Conservation (phyloP, 2,888 invertebrate genomes). For the Creontiades dilutus region DNA sequence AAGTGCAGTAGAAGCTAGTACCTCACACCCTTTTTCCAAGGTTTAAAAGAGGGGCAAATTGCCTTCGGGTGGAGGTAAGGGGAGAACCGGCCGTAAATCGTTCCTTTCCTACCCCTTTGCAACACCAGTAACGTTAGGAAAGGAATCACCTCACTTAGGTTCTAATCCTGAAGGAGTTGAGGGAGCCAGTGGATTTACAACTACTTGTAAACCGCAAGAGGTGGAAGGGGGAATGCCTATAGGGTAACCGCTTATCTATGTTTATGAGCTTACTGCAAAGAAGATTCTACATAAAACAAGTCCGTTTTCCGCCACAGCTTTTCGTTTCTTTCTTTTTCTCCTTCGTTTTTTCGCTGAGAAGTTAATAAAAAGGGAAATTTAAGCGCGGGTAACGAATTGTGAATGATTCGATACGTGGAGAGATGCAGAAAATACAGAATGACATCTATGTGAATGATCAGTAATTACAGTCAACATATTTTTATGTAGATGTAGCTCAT, state of each 20-base stretch:
- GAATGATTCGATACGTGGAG: too few species aligned
- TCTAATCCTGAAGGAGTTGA: slow-evolving; percentile 62
- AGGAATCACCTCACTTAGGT: slow-evolving; percentile 63
- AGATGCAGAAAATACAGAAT: too few species aligned
- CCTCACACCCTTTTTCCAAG: slow-evolving; percentile 30
- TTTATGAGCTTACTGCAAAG: slow-evolving; percentile 24
- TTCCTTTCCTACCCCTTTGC: slow-evolving; percentile 62
- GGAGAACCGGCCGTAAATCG: slow-evolving; percentile 48
- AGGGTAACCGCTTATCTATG: slow-evolving; percentile 38
- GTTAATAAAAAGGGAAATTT: too few species aligned
- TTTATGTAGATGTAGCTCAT: too few species aligned
- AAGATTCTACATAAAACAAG: slow-evolving; percentile 21
- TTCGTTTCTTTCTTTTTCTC: neutral
- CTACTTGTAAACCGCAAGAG: slow-evolving; percentile 57
- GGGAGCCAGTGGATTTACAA: slow-evolving; percentile 64
- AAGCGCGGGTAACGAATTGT: too few species aligned
- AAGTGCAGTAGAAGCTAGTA: neutral
- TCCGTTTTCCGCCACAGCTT: neutral
- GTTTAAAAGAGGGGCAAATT: slow-evolving; percentile 42
- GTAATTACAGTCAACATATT: too few species aligned
- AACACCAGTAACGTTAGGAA: slow-evolving; percentile 46
- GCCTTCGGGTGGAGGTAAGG: neutral
- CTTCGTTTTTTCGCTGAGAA: too few species aligned
- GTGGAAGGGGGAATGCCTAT: neutral
- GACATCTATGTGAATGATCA: too few species aligned